Base-by-base conservation (phyloP, 2,113 vertebrate genomes). In the Hippocampus comes region DNA sequence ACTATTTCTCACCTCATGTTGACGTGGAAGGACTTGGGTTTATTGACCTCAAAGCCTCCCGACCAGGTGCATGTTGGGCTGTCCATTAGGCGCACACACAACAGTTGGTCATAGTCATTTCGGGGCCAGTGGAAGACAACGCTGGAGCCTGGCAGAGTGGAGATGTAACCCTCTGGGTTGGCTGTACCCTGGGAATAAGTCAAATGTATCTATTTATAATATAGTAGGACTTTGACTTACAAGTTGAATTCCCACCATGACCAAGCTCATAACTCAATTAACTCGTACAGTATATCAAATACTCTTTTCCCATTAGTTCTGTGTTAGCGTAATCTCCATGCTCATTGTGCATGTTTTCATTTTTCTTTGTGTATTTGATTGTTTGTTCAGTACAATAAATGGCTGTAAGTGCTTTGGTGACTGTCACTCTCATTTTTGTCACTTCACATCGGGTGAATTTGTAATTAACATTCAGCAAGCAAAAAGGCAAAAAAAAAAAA, bases 101-200 rank as follows among this genome's bases (percentile, higher is more conserved):
- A 68, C 0, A 99, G 89, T 67, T 98, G 97, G 82, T 99, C 97
- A 0, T 97, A 98, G 86, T 99, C 97, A 0, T 99, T 99, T 21
- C 97, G 92, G 4, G 97, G 97, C 97, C 97, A 99, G 82, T 99
- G 97, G 88, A 99, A 99, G 46, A 98, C 97, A 0, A 99, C 96
- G 0, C 96, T 99, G 84, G 97, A 98, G 23, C 97, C 96, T 0
- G 97, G 95, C n/a, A 97, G 92, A 0, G 96, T 99, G 77, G 96
- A 98, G 80, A 99, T 96, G 73, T 98, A 99, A 60, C 96, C 96
- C 0, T 96, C 94, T 0, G 97, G 97, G 79, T 98, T 98, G 63
- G 77, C 84, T 0, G 94, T 87, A 14, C 95, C 96, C 97, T 99
- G 46, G 0, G 68, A 81, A 17, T 9, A 48, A 66, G 14, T 27